Base-by-base conservation (phyloP, 2,888 invertebrate genomes). In the Xylocampa areola region DNA sequence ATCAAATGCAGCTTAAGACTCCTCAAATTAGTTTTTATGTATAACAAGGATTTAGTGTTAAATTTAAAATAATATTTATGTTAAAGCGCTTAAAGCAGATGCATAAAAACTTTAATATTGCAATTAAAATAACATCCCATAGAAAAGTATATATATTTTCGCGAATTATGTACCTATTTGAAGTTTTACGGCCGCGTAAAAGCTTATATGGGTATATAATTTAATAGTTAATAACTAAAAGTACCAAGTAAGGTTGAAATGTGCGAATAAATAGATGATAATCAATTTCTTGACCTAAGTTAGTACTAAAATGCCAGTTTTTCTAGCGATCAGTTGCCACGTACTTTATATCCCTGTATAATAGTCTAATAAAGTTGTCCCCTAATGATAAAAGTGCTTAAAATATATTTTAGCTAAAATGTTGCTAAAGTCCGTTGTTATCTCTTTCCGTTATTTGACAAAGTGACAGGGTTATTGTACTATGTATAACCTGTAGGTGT, bases 1-100 rank as follows among this genome's bases (percentile, higher is more conserved):
- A 1, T 17, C 4, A 21, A 8, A 13, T 23, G 13, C 49, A 53
- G 76, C 68, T 69, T 65, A 76, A 45, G 57, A 52, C 50, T 63
- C 70, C 57, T 69, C 51, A 64, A 67, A 66, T 62, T 51, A 49
- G 61, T 69, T 69, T 74, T 76, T 76, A 64, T 65, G 50, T 58
- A 52, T 61, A 62, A 43, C 50, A 58, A 71, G 70, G 52, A 69
- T 59, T 66, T 68, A 66, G 29, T 37, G 62, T 52, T 63, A 61
- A 72, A 65, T 61, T 67, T 68, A 61, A 55, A 39, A 61, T 66
- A 66, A 64, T 64, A 69, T 79, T 81, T 76, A 79, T 71, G 67
- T 73, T 53, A 32, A 25, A 53, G 41, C 52, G 17, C 52, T 68
- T 53, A 63, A 61, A 68, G 72, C 62, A 62, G 70, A 68, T 65